These are phyloP conservation scores for Dinocampus coccinellae DNA, from an alignment of 2,888 invertebrate genomes.

Conservation along the genomic window DNA sequence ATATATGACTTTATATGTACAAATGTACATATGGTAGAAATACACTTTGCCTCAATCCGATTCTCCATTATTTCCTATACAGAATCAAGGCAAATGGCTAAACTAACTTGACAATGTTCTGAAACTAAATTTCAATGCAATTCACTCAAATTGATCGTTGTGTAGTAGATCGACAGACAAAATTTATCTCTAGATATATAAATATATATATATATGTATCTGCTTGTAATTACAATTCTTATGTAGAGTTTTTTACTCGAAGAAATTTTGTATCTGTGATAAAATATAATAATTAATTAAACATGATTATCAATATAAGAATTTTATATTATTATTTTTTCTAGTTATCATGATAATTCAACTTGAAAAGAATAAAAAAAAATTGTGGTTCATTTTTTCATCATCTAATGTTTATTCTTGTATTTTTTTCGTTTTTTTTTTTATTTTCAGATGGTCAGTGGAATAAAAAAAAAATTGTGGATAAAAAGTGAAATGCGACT, in stretches of 20 bases:
- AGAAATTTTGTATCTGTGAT: too few species aligned
- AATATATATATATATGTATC: background rate
- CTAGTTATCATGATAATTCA: too few species aligned
- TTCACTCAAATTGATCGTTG: conserved; percentile 6
- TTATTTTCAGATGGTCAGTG: background rate
- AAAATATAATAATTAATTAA: too few species aligned
- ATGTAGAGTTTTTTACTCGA: too few species aligned
- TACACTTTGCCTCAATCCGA: conserved; percentile 8
- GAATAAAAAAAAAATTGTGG: conserved; percentile 15
- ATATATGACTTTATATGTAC: background rate
- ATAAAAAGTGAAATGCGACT: conserved; percentile 36
- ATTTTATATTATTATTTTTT: too few species aligned
- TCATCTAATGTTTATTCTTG: too few species aligned
- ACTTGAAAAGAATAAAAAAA: too few species aligned
- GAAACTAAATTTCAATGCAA: conserved; percentile 18
- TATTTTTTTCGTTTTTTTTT: too few species aligned
- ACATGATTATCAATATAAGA: too few species aligned
- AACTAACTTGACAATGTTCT: conserved; percentile 29
- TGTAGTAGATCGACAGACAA: background rate
- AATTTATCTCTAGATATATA: background rate
- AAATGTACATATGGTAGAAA: background rate
- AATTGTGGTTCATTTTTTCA: too few species aligned
- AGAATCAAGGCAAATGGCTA: conserved; percentile 3
- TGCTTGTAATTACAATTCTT: background rate
- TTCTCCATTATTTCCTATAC: conserved; percentile 9